phyloP scores from a whole-genome alignment of 2,888 invertebrate genomes.

The Selenia dentaria region DNA sequence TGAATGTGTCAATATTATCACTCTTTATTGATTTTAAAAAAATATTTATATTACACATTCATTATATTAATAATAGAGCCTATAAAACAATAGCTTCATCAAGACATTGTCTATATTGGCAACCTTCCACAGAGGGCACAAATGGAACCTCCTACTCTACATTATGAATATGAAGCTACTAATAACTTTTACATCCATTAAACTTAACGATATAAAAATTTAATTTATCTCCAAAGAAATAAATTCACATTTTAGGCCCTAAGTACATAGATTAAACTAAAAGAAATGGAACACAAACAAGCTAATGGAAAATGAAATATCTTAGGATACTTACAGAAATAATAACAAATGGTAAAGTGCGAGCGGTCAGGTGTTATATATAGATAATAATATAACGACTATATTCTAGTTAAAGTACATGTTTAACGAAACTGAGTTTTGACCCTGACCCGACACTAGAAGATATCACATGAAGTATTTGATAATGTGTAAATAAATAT shows the following conservation, averaged over 20 bases:
- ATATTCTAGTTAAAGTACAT: too few relatives aligned
- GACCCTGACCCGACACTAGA: slow-evolving; percentile 11
- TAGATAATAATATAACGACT: too few relatives aligned
- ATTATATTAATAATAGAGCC: slow-evolving; percentile 69
- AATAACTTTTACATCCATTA: slow-evolving; percentile 68
- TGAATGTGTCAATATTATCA: slow-evolving; percentile 73
- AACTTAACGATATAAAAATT: slow-evolving; percentile 59
- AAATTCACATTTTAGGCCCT: slow-evolving; percentile 68
- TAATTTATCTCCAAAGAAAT: slow-evolving; percentile 55
- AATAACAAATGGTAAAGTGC: slow-evolving; percentile 49
- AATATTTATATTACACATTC: slow-evolving; percentile 83
- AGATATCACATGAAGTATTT: slow-evolving; percentile 11
- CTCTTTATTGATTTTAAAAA: slow-evolving; percentile 84
- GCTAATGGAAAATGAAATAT: slow-evolving; percentile 50
- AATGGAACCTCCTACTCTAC: slow-evolving; percentile 43
- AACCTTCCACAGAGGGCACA: slow-evolving; percentile 36
- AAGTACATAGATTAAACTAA: slow-evolving; percentile 65
- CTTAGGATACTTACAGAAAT: slow-evolving; percentile 52
- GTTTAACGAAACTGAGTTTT: slow-evolving; percentile 3
- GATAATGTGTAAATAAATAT: slow-evolving; percentile 14
- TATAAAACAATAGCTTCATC: slow-evolving; percentile 74
- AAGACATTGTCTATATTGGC: slow-evolving; percentile 57
- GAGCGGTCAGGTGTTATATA: slow-evolving; percentile 35
- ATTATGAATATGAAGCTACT: slow-evolving; percentile 69
- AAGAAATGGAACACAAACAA: slow-evolving; percentile 53